A percentile compares a stretch with the other conserved stretches of the same genome.
These are phyloP conservation scores for Chloroceryle aenea DNA, from an alignment of 2,113 vertebrate species.

Conservation along the genomic window DNA sequence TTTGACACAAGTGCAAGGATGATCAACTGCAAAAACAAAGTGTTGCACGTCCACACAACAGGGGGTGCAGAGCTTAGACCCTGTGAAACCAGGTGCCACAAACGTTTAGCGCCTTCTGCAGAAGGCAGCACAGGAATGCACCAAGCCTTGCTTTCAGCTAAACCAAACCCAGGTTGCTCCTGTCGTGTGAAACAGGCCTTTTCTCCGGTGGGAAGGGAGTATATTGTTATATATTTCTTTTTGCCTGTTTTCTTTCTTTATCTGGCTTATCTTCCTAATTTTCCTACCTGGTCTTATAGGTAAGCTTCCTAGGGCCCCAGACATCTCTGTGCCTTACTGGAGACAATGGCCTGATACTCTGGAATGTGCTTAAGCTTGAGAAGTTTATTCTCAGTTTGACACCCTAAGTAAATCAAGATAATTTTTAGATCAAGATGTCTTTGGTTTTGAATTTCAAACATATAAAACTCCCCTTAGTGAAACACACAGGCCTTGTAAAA, in stretches of 20 bases:
- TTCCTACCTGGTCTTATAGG: not conserved
- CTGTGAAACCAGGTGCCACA: not conserved
- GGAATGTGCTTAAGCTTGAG: not conserved
- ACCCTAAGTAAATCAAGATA: not conserved
- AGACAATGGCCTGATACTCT: not conserved
- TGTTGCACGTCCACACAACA: not conserved
- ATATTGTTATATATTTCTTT: not conserved
- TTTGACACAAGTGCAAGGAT: constrained; percentile 55
- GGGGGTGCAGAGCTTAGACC: not conserved
- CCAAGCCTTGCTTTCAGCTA: not conserved
- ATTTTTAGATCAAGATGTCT: not conserved
- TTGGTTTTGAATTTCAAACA: not conserved
- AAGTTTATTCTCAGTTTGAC: not conserved
- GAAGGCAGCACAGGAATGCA: not conserved
- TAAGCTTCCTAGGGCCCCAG: not conserved
- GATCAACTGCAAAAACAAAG: constrained; percentile 44
- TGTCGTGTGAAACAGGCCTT: accelerated
- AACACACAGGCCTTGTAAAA: not conserved
- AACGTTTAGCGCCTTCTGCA: not conserved
- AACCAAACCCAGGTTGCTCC: not conserved
- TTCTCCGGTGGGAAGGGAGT: not conserved
- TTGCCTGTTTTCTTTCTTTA: not conserved
- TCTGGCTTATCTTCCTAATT: not conserved
- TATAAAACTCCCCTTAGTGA: not conserved
- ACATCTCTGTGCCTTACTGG: not conserved